These are phyloP conservation scores for Phymatocera aterrima DNA, from an alignment of 2,888 invertebrate genomes.

Conservation along the genomic window DNA sequence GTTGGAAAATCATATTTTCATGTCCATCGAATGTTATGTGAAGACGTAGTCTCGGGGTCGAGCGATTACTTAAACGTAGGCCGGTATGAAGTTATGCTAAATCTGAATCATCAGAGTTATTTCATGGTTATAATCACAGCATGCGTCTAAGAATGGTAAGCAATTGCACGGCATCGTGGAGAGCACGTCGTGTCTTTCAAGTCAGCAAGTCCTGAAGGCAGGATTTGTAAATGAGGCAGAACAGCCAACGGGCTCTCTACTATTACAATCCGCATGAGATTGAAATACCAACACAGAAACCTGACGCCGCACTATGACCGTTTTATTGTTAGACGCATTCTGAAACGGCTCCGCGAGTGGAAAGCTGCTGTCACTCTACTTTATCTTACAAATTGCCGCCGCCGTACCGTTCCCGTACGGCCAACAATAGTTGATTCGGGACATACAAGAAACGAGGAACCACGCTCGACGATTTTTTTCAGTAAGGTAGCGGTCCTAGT, in stretches of 20 bases:
- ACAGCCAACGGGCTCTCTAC: constrained; percentile 9
- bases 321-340: constrained; percentile 23
- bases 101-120: neutral
- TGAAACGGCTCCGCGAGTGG: neutral
- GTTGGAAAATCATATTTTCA: neutral
- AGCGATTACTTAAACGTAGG: neutral
- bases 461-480: constrained; percentile 37
- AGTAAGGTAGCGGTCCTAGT: neutral
- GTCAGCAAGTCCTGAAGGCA: neutral
- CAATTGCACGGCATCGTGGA: constrained; percentile 32
- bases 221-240: constrained; percentile 31
- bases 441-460: neutral
- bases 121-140: constrained; percentile 14
- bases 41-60: neutral
- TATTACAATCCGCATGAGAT: constrained; percentile 13
- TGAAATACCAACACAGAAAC: constrained; percentile 33
- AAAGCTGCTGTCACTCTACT: constrained; percentile 5
- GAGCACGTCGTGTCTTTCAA: constrained; percentile 36
- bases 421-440: neutral
- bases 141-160: constrained; percentile 23
- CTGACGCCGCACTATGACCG: constrained; percentile 1
- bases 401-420: neutral
- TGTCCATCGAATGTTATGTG: neutral
- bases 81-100: neutral
- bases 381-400: constrained; percentile 13